phyloP scores from a whole-genome alignment of 1,140 invertebrate genomes.

The Aporrectodea caliginosa region DNA sequence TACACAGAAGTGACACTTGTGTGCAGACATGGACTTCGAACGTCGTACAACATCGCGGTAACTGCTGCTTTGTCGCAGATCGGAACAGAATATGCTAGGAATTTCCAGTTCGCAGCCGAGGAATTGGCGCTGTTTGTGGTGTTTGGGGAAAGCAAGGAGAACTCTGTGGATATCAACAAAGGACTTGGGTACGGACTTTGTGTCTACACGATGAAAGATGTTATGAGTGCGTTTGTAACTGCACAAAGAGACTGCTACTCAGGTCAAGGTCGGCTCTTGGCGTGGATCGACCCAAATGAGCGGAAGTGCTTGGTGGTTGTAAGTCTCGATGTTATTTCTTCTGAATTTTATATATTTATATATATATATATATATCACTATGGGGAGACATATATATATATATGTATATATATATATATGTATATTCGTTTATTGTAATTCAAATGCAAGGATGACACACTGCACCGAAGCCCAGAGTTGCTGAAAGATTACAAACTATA shows the following conservation, averaged over 20 bases:
- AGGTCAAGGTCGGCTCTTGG: slow-evolving; percentile 14
- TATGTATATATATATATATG: too few species aligned
- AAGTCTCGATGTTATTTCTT: too few species aligned
- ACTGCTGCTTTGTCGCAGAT: slow-evolving; percentile 35
- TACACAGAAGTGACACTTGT: slow-evolving; percentile 42
- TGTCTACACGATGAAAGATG: slow-evolving; percentile 37
- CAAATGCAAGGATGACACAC: too few species aligned
- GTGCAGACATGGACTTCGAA: slow-evolving; percentile 28
- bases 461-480: too few species aligned
- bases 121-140: slow-evolving; percentile 35
- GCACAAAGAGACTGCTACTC: slow-evolving; percentile 37
- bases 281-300: slow-evolving; percentile 19
- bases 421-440: too few species aligned
- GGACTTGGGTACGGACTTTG: slow-evolving; percentile 37
- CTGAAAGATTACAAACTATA: too few species aligned
- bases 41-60: slow-evolving; percentile 37
- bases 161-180: slow-evolving; percentile 22
- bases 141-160: slow-evolving; percentile 32
- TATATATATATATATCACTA: too few species aligned
- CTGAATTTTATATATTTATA: too few species aligned
- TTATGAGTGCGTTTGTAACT: slow-evolving; percentile 35
- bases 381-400: too few species aligned
- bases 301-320: slow-evolving; percentile 25
- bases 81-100: slow-evolving; percentile 10
- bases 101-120: background rate